Percentiles rank a stretch among this genome's conserved stretches.
phyloP scores from a whole-genome alignment of 2,113 vertebrate genomes.

The Tylochromis polylepis region DNA sequence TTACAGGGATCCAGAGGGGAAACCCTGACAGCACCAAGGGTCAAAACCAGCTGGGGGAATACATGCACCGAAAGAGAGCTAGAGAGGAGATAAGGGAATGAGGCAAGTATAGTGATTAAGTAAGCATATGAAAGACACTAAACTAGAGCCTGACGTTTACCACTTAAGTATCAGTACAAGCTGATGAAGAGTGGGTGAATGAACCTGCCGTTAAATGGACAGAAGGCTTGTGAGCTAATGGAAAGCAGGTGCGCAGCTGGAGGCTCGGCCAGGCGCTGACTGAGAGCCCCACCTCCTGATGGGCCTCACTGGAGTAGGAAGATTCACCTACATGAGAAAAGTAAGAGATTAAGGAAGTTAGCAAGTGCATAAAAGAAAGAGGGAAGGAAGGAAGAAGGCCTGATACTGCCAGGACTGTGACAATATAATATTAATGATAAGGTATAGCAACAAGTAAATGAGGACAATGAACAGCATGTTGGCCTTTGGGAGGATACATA shows the following conservation, averaged over 20 bases:
- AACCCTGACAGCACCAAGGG: not conserved
- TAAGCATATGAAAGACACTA: not conserved
- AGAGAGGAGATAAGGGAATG: not conserved
- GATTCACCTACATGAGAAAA: not conserved
- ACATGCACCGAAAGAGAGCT: not conserved
- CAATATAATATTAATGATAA: not conserved
- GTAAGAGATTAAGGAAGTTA: not conserved
- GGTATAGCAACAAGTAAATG: not conserved
- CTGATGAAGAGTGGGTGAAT: not conserved
- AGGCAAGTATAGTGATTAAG: not conserved
- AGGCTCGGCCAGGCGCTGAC: not conserved
- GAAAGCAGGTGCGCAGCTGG: not conserved
- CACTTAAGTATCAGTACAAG: not conserved
- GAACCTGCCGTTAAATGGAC: not conserved
- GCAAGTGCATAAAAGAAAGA: not conserved
- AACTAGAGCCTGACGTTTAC: not conserved
- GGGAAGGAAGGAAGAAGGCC: accelerated
- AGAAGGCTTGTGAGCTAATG: not conserved
- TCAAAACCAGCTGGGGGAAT: not conserved
- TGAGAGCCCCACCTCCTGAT: not conserved
- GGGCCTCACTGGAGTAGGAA: not conserved
- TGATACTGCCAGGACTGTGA: not conserved
- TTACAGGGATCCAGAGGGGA: not conserved
- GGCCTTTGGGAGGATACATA: not conserved
- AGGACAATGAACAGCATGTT: not conserved